Evolutionary conservation across 2,888 invertebrate genomes (phyloP), one percentile per base, ranked within the genome.

Genomic region (Harpagoxenus sublaevis): DNA sequence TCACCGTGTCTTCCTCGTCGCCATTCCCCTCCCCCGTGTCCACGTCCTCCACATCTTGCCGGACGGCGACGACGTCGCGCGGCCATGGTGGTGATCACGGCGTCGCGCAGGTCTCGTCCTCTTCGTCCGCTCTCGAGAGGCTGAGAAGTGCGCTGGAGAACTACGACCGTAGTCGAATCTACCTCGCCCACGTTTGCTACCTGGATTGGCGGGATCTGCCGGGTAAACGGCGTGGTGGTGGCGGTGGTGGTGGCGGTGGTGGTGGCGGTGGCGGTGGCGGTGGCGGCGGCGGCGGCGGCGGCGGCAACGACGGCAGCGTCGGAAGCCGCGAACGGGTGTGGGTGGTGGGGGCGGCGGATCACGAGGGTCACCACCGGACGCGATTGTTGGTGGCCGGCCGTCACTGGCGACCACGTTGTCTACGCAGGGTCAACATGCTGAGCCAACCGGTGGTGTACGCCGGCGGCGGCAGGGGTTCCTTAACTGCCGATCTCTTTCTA

Each of bases 371-470:
- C 45, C 96, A 96, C 87, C 92, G 95, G 42, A 95, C 95, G 35
- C 91, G 95, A 45, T 91, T 96, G 28, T 92, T 96, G 78, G 95
- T 95, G n/a, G 94, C 95, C 3, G 95, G 95, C 18, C 94, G 94
- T 55, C 93, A 95, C 85, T 95, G 95, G 95, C 92, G 95, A 65
- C 96, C 95, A 0, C 92, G 93, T 55, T 95, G 95, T 91, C 90
- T 95, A 39, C 92, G 93, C 68, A 92, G 94, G 60, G 95, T 96
- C 66, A 95, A 96, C 91, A 95, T 95, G 95, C 87, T 95, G 18
- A 95, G 95, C 71, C 96, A 96, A 86, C 95, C 96, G 8, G 95
- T 96, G 4, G 95, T 95, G 15, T 96, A 95, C 87, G 96, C 95
- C 0, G 95, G 95, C 0, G 96, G 95, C 6, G 95, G 95, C 23